Evolutionary conservation across 2,113 vertebrate genomes (phyloP).

Genomic region (Myodes glareolus): DNA sequence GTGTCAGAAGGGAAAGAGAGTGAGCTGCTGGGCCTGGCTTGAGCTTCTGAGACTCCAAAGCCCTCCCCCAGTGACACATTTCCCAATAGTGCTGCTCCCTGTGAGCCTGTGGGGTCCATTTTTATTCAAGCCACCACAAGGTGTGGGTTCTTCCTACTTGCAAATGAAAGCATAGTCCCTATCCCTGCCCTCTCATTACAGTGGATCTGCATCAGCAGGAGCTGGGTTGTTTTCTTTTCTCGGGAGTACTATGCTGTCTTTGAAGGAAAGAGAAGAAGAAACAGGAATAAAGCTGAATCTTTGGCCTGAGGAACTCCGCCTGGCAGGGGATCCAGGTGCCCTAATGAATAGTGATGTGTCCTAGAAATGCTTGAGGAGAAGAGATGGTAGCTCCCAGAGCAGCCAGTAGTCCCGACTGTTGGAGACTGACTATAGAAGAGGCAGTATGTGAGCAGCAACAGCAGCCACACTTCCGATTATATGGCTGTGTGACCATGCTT

Average conservation of each 20-base stretch:
- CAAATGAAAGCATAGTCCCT: background rate
- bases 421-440: background rate
- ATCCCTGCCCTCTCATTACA: background rate
- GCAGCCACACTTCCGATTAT: background rate
- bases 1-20: background rate
- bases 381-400: background rate
- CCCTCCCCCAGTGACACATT: background rate
- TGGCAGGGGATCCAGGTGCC: background rate
- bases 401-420: background rate
- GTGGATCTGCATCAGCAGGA: background rate
- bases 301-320: slow-evolving; percentile 3
- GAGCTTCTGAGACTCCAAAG: background rate
- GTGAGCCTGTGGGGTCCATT: background rate
- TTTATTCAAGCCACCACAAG: background rate
- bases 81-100: background rate
- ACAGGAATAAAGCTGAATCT: slow-evolving; percentile 10
- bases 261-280: background rate
- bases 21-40: background rate
- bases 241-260: background rate
- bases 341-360: background rate
- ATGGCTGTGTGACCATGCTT: background rate
- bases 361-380: background rate
- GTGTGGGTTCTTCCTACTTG: background rate
- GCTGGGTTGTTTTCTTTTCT: background rate
- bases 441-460: background rate